Base-by-base conservation (phyloP, 1,140 invertebrate genomes). In the Arctopsyche grandis region DNA sequence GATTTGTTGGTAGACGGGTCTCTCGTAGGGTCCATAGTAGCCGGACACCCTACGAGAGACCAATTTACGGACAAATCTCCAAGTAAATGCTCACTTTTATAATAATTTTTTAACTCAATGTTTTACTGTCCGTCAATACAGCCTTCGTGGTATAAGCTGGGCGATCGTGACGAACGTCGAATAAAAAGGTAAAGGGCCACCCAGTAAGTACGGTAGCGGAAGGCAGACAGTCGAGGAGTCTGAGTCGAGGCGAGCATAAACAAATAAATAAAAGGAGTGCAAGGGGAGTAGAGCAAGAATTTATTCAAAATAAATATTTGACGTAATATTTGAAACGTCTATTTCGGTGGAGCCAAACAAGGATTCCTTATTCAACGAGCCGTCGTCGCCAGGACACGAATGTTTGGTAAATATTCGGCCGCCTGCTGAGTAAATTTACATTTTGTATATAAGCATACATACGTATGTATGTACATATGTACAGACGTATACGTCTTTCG, bases 281-380 rank as follows among this genome's bases (percentile, higher is more conserved):
- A 52, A 52, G 48, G 10, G 4, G 10, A 3, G 16, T 52, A 52
- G 0, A n/a, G 56, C 9, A 5, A 19, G 56, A 75, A 63, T 76
- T 21, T 74, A 76, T 76, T 76, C 74, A 76, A 76, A 63, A 76
- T 56, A 76, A 76, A 76, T 76, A 76, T 76, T 76, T 76, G 74
- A 76, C 22, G 74, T 76, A 76, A 76, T 63, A 76, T 76, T 76
- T 63, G 74, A 76, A 76, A 76, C 63, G 74, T 76, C 56, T 76
- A 66, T 74, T 74, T 74, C 71, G 46, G 71, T 44, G 43, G 46
- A n/a, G 24, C 56, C 74, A 26, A 63, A 76, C 56, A 63, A 76
- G 74, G 74, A 76, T 63, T 76, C 74, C 74, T 76, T 76, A 38
- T 44, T 44, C 56, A 24, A 26, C 52, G 43, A 3, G 29, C 7